A percentile compares a stretch with the other conserved stretches of the same genome.
Evolutionary conservation across 92 coral and sea anemone genomes (phyloP).

Genomic region (Umimayanthus kanabou): DNA sequence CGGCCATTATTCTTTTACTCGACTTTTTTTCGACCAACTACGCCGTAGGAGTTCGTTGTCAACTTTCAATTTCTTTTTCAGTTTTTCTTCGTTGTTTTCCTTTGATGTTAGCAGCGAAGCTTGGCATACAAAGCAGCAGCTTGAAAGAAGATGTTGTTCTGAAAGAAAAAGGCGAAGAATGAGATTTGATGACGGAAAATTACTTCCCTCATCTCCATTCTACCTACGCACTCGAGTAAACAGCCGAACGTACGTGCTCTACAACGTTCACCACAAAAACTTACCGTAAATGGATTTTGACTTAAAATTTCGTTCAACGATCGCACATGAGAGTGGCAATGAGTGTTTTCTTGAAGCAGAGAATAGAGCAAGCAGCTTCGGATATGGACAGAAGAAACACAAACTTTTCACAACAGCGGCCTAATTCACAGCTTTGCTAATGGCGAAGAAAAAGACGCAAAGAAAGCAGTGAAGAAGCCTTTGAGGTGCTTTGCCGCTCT

Average conservation of each 20-base stretch:
- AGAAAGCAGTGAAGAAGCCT: slow-evolving; percentile 29
- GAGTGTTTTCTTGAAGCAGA: slow-evolving; percentile 9
- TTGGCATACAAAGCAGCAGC: slow-evolving; percentile 40
- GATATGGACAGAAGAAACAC: slow-evolving; percentile 41
- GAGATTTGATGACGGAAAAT: slow-evolving; percentile 36
- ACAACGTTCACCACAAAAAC: slow-evolving; percentile 20
- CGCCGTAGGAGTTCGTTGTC: slow-evolving; percentile 37
- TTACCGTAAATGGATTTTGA: slow-evolving; percentile 25
- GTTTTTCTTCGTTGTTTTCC: slow-evolving; percentile 31
- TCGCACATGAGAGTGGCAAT: slow-evolving; percentile 14
- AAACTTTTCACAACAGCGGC: slow-evolving; percentile 38
- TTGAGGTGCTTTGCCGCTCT: slow-evolving; percentile 20
- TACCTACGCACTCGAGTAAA: slow-evolving; percentile 47
- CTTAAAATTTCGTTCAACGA: slow-evolving; percentile 23
- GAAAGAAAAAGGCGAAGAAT: slow-evolving; percentile 22
- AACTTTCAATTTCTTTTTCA: slow-evolving; percentile 29
- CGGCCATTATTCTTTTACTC: slow-evolving; percentile 80
- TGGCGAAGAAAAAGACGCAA: slow-evolving; percentile 48
- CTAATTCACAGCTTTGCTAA: slow-evolving; percentile 47
- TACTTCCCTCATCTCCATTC: slow-evolving; percentile 24
- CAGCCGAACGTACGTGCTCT: slow-evolving; percentile 34
- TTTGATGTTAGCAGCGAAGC: slow-evolving; percentile 26
- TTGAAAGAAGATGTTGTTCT: slow-evolving; percentile 32
- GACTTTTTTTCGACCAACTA: slow-evolving; percentile 14
- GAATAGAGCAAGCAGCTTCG: slow-evolving; percentile 24